Evolutionary conservation across 2,797 vertebrate genomes (phyloP).

Genomic region (Rhinogobio ventralis): DNA sequence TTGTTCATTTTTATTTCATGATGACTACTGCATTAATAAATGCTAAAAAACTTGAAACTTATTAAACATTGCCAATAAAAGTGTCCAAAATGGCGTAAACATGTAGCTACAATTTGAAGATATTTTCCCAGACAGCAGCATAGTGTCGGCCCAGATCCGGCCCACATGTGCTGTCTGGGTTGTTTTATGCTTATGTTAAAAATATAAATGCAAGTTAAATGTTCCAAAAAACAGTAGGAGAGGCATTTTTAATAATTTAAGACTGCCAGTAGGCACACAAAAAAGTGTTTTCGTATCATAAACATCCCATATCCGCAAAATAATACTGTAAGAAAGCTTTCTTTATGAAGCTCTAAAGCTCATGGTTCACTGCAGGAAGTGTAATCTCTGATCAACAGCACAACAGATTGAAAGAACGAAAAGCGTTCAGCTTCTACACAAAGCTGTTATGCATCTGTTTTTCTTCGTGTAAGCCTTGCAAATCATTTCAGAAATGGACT

Average conservation of each 20-base stretch:
- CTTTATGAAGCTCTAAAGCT: conserved; percentile 64
- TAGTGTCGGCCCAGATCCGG: too few relatives aligned
- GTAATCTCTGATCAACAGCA: conserved; percentile 18
- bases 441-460: not conserved
- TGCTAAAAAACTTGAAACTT: not conserved
- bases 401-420: not conserved
- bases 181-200: conserved; percentile 3
- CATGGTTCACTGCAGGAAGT: not conserved
- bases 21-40: not conserved
- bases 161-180: too few relatives aligned
- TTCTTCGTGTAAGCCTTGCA: not conserved
- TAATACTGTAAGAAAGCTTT: conserved; percentile 76
- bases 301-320: conserved; percentile 80
- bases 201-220: conserved; percentile 25
- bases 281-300: conserved; percentile 79
- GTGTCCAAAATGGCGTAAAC: not conserved
- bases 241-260: conserved; percentile 71
- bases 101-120: not conserved
- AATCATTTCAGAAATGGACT: conserved; percentile 2
- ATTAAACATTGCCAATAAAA: not conserved
- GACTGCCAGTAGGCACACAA: conserved; percentile 81
- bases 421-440: not conserved
- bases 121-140: not conserved
- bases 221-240: conserved; percentile 33
- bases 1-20: not conserved